Base-by-base conservation (phyloP, 2,888 invertebrate species). In the Lamproptera curius region DNA sequence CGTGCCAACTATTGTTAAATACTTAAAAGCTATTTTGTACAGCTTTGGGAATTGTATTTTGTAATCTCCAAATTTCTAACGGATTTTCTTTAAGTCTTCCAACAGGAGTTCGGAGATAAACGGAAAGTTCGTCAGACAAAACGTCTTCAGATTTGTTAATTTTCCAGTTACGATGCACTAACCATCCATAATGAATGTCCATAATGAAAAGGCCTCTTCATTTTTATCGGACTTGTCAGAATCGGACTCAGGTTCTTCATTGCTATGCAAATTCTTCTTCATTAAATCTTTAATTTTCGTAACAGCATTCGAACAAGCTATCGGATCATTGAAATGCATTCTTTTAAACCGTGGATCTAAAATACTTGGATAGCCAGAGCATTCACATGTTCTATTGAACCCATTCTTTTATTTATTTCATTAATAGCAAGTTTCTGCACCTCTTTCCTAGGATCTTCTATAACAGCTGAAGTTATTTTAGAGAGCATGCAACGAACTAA, bases 61-160 rank as follows among this genome's bases (percentile, higher is more conserved):
- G 8, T 16, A 16, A 36, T 36, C 16, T 16, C 54, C 55, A 52
- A 36, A 57, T 53, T 51, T 62, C 58, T 40, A 59, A 51, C 8
- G 57, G 56, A 35, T 60, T 58, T 35, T 58, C 55, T 37, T 50
- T 53, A 1, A 61, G 34, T 54, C 59, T 54, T 13, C 54, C 51
- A 16, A 63, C 57, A 46, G 58, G 58, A 40, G 42, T 47, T 28
- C 57, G 42, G 40, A 63, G 54, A 46, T 60, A 60, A 38, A 59
- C 36, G 2, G 31, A 44, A 52, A 51, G 11, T 54, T 31, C 31
- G 13, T 31, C 31, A 11, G 31, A 31, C n/a, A 31, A 2, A 2
- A 3, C 2, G 3, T 31, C 11, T 5, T 1, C 57, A 44, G 57
- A 46, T 37, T 59, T 46, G 6, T 11, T 1, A 15, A 47, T 49